Evolutionary conservation across 1,140 invertebrate species (phyloP).

Genomic region (Hyles euphorbiae): DNA sequence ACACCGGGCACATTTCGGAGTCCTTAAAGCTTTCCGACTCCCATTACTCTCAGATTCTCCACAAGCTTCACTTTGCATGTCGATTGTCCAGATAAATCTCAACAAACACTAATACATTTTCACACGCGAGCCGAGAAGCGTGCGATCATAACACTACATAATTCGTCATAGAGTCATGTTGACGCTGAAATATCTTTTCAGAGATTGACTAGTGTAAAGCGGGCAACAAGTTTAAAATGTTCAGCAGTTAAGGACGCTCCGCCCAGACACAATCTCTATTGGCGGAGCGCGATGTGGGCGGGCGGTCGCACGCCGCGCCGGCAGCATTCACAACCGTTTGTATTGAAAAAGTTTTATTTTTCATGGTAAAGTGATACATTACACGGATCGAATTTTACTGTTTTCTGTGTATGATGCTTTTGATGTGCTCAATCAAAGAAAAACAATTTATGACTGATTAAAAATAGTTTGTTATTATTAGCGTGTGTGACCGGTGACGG

Average conservation of each 20-base stretch:
- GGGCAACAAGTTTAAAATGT: slow-evolving; percentile 44
- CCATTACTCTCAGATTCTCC: slow-evolving; percentile 21
- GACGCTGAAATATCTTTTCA: slow-evolving; percentile 52
- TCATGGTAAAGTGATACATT: slow-evolving; percentile 46
- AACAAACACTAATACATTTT: slow-evolving; percentile 7
- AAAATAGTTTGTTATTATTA: slow-evolving; percentile 5
- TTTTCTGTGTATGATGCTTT: slow-evolving; percentile 15
- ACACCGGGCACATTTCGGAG: slow-evolving; percentile 92
- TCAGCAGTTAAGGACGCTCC: slow-evolving; percentile 28
- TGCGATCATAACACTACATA: slow-evolving; percentile 14
- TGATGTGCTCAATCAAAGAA: slow-evolving; percentile 21
- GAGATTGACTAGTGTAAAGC: slow-evolving; percentile 50
- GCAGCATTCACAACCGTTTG: slow-evolving; percentile 9
- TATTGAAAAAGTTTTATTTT: slow-evolving; percentile 35
- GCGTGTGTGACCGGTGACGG: not conserved
- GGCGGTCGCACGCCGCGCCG: slow-evolving; percentile 15
- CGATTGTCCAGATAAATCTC: slow-evolving; percentile 3
- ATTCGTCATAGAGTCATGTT: slow-evolving; percentile 28
- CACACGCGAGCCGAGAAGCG: slow-evolving; percentile 6
- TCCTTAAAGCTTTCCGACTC: slow-evolving; percentile 74
- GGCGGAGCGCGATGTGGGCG: slow-evolving; percentile 34
- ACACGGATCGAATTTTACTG: slow-evolving; percentile 19
- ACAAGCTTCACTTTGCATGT: slow-evolving; percentile 44
- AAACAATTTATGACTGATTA: slow-evolving; percentile 11
- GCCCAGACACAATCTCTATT: slow-evolving; percentile 36